These are phyloP conservation scores for Blastobasis adustella DNA, from an alignment of 2,888 invertebrate species.

Conservation along the genomic window DNA sequence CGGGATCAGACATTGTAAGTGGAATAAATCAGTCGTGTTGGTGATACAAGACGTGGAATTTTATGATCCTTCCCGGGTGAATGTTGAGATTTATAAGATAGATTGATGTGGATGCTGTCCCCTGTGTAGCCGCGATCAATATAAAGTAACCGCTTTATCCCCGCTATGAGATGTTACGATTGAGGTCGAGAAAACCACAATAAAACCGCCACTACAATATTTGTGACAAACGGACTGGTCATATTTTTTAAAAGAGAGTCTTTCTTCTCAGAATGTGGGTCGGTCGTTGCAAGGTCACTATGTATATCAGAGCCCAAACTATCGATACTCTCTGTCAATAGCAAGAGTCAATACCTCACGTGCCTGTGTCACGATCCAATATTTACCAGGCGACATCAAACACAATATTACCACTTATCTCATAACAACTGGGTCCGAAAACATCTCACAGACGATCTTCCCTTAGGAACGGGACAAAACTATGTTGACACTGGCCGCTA, in stretches of 20 bases:
- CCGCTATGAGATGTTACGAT: no score
- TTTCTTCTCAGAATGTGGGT: slow-evolving; percentile 37
- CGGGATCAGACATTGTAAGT: slow-evolving; percentile 10
- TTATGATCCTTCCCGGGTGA: slow-evolving; percentile 17
- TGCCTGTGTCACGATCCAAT: slow-evolving; percentile 59
- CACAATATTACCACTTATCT: slow-evolving; percentile 72
- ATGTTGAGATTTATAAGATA: slow-evolving; percentile 8
- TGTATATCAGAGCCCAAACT: slow-evolving; percentile 40
- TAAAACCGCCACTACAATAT: no score
- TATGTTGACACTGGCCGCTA: slow-evolving; percentile 50
- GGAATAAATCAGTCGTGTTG: slow-evolving; percentile 13
- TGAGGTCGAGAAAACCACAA: no score
- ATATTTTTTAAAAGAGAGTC: not conserved
- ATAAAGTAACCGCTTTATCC: no score
- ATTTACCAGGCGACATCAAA: slow-evolving; percentile 65
- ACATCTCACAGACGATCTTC: slow-evolving; percentile 49
- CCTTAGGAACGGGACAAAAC: slow-evolving; percentile 37
- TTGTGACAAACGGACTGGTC: no score
- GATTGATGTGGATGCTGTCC: slow-evolving; percentile 2
- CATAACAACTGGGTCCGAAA: slow-evolving; percentile 59
- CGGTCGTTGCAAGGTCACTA: slow-evolving; percentile 44
- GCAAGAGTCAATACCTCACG: slow-evolving; percentile 67
- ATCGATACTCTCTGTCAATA: slow-evolving; percentile 67
- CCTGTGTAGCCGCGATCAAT: no score
- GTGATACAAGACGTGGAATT: slow-evolving; percentile 13